phyloP scores from a whole-genome alignment of 1,140 invertebrate genomes.

The Zaprionus camerounensis region DNA sequence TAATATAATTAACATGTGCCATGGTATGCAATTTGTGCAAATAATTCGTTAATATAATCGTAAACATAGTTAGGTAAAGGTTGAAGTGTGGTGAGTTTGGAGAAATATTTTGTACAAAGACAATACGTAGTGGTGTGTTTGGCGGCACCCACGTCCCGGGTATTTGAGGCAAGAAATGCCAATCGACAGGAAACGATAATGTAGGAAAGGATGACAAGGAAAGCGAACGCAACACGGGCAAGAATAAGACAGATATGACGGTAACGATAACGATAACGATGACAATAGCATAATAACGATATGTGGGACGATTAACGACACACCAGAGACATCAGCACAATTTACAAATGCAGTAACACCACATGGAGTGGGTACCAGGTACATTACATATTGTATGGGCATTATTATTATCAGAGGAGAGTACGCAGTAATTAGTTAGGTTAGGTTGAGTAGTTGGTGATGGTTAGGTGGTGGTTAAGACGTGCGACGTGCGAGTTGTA shows the following conservation, averaged over 20 bases:
- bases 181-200: background rate
- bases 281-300: conserved; percentile 1
- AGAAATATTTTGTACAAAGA: conserved; percentile 1
- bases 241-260: background rate
- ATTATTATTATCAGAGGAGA: background rate
- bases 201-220: background rate
- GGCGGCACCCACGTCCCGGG: conserved; percentile 28
- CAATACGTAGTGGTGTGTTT: conserved; percentile 4
- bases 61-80: background rate
- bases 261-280: conserved; percentile 12
- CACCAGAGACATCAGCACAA: background rate
- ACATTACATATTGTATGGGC: background rate
- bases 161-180: conserved; percentile 30
- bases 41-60: background rate
- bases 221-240: background rate
- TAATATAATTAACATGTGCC: conserved; percentile 11
- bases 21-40: conserved; percentile 14
- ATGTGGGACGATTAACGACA: background rate
- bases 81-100: conserved; percentile 6
- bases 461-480: conserved; percentile 6
- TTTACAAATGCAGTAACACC: background rate
- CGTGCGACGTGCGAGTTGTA: conserved; percentile 33
- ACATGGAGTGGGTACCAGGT: background rate
- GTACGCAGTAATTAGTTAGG: background rate
- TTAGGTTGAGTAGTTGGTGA: background rate